These are phyloP conservation scores for Tenthredo mesomela DNA, from an alignment of 2,888 invertebrate genomes.

Conservation along the genomic window DNA sequence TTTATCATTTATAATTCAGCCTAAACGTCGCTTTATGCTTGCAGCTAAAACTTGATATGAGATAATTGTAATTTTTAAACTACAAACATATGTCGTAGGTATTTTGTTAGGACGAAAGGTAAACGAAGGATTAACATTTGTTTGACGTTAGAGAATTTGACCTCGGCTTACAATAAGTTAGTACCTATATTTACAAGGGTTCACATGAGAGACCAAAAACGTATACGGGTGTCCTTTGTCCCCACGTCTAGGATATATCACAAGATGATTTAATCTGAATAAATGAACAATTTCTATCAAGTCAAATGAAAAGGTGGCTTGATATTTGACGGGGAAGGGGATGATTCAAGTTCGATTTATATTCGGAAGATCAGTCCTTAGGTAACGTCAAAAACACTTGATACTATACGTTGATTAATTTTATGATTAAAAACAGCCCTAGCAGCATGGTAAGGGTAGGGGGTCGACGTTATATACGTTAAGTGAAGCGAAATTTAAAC, in stretches of 20 bases:
- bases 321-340: neutral
- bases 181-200: neutral
- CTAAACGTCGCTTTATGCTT: neutral
- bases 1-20: neutral
- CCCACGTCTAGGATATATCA: neutral
- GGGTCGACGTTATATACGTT: neutral
- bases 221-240: neutral
- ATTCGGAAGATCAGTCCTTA: constrained; percentile 5
- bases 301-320: neutral
- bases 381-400: constrained; percentile 23
- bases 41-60: neutral
- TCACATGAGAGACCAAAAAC: neutral
- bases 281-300: neutral
- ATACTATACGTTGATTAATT: constrained; percentile 4
- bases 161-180: neutral
- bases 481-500: neutral
- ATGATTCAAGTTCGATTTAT: neutral
- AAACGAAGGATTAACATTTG: constrained; percentile 1
- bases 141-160: constrained; percentile 6
- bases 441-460: neutral
- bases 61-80: neutral
- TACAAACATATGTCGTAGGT: neutral
- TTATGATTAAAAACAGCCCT: neutral
- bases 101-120: neutral
- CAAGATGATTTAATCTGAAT: neutral